Conservation (phyloP, 2,888 invertebrate genomes). For the Drosophila heteroneura region DNA sequence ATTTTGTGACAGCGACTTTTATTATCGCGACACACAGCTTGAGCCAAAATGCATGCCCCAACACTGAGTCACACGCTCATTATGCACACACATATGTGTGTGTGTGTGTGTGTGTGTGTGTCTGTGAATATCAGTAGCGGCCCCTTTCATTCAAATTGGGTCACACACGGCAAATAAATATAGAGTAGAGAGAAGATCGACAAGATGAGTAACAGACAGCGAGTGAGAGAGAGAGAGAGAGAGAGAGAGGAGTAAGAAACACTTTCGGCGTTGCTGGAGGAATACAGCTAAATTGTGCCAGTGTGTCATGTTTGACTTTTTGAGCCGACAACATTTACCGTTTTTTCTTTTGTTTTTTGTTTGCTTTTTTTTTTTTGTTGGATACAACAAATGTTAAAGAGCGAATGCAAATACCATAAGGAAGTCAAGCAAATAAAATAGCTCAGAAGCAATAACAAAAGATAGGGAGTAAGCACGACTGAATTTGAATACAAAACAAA, state of each 20-base stretch:
- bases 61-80: constrained; percentile 48
- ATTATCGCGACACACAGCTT: constrained; percentile 9
- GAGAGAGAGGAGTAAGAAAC: background rate
- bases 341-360: background rate
- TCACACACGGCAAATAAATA: constrained; percentile 28
- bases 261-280: background rate
- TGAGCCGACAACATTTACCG: constrained; percentile 1
- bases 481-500: background rate
- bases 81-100: background rate
- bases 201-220: constrained; percentile 1
- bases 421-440: constrained; percentile 47
- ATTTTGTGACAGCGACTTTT: constrained; percentile 24
- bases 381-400: constrained; percentile 30
- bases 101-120: background rate
- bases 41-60: constrained; percentile 24
- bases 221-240: background rate
- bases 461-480: background rate
- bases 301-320: constrained; percentile 58
- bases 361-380: background rate
- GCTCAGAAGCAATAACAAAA: background rate
- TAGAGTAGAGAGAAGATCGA: constrained; percentile 8
- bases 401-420: constrained; percentile 49
- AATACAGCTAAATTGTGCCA: constrained; percentile 54
- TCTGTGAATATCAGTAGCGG: constrained; percentile 2
- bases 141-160: constrained; percentile 39